Conservation (phyloP, 1,140 invertebrate genomes). For the Drosophila rufa region DNA sequence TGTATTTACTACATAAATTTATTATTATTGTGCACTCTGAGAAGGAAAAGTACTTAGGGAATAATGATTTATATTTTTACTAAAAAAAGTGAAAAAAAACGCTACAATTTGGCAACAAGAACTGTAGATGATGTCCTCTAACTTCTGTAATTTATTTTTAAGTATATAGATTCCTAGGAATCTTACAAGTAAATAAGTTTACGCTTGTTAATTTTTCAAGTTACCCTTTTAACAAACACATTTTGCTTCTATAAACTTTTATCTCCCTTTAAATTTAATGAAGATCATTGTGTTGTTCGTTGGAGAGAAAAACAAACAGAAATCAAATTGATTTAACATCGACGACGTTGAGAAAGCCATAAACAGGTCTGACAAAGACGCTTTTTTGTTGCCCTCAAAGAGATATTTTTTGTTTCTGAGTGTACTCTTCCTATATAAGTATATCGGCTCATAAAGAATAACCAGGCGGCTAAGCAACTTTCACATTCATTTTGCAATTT, state of each 20-base stretch:
- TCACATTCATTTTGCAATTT: conserved; percentile 77
- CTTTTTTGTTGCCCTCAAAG: background rate
- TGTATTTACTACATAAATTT: conserved; percentile 8
- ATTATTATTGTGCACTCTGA: background rate
- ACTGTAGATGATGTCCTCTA: no score
- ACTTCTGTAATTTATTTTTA: background rate
- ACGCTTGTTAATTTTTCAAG: background rate
- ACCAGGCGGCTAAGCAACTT: conserved; percentile 61
- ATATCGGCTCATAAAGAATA: conserved; percentile 37
- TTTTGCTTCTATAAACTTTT: background rate
- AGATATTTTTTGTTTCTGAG: conserved; percentile 13
- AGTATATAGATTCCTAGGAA: background rate
- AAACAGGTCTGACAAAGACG: conserved; percentile 10
- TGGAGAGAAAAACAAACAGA: background rate
- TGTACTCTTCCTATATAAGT: conserved; percentile 17
- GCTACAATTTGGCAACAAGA: no score
- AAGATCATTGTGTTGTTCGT: background rate
- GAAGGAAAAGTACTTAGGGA: background rate
- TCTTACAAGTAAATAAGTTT: background rate
- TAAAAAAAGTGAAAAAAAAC: no score
- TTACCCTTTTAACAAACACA: background rate
- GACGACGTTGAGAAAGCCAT: conserved; percentile 22
- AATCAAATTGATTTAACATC: conserved; percentile 2
- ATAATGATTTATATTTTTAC: no score
- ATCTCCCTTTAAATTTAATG: background rate